Base-by-base conservation (phyloP, 2,888 invertebrate species). In the Platynereis dumerilii region DNA sequence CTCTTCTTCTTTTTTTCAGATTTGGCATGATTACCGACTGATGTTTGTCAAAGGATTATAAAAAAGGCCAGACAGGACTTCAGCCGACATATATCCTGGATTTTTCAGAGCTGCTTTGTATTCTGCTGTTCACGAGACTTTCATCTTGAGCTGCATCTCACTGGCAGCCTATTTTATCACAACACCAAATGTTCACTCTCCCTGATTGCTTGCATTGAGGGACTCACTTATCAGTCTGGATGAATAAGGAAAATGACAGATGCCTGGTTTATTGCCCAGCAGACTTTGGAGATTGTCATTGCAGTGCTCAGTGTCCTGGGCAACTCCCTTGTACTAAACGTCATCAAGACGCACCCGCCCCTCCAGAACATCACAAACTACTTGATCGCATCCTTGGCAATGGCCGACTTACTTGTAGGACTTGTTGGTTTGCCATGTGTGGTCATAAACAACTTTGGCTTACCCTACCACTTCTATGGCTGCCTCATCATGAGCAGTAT, bases 401-500 rank as follows among this genome's bases (percentile, higher is more conserved):
- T 55, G 7, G 69, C 70, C 1, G 70, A 70, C 60, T 42, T 70
- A 2, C 57, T 70, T 20, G 70, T 70, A 10, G 70, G 70, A 2
- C 34, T 64, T 2, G 12, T 70, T 1, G 72, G 72, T 0, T 69
- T 72, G 44, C 72, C 72, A 5, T 71, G 70, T 58, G 68, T 65
- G 2, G 59, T 68, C 15, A 42, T 62, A 2, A 39, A 64, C 20
- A 53, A 62, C 52, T 54, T 57, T 34, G 60, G 64, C 3, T 20
- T 59, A 5, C 69, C 70, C 0, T n/a, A 24, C 2, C 29, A 60
- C 48, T 71, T 67, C 57, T 59, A 56, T 52, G 68, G 69, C 22
- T 72, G 72, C 34, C 74, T 83, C 55, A 54, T 72, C 17, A 74
- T 79, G 15, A 82, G 80, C 67, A 76, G 76, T 1, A 69, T 77